Evolutionary conservation across 2,888 invertebrate genomes (phyloP).

Genomic region (Agonopterix subpropinquella): DNA sequence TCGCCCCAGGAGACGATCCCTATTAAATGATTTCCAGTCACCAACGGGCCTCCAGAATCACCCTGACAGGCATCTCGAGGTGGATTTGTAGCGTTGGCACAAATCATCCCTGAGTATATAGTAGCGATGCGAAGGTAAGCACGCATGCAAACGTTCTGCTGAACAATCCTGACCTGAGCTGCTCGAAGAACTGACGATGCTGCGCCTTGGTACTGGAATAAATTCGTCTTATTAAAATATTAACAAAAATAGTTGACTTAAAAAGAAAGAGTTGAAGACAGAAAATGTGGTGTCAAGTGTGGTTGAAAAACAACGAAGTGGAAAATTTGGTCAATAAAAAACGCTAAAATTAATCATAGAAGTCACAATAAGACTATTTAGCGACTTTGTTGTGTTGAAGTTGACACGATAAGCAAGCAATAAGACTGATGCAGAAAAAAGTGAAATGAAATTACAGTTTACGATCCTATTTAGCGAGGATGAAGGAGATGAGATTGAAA

Average conservation of each 20-base stretch:
- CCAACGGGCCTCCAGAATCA: constrained; percentile 78
- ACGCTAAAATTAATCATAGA: too few relatives aligned
- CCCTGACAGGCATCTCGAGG: constrained; percentile 69
- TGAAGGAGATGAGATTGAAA: too few relatives aligned
- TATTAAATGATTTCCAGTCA: constrained; percentile 53
- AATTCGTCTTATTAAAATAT: not conserved
- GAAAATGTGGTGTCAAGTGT: too few relatives aligned
- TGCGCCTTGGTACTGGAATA: constrained; percentile 48
- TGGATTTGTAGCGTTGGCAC: constrained; percentile 46
- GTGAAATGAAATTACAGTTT: too few relatives aligned
- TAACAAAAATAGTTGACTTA: too few relatives aligned
- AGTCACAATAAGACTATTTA: too few relatives aligned
- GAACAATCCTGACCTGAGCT: constrained; percentile 51
- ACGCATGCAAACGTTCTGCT: constrained; percentile 41
- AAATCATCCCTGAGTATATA: constrained; percentile 58
- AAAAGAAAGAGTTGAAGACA: not conserved
- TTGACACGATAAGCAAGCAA: too few relatives aligned
- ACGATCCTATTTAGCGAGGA: too few relatives aligned
- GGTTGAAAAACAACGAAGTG: too few relatives aligned
- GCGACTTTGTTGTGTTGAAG: too few relatives aligned
- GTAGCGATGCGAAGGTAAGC: constrained; percentile 48
- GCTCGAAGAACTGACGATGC: constrained; percentile 45
- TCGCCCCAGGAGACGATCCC: constrained; percentile 77
- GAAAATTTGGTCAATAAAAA: too few relatives aligned
- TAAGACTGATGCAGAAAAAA: too few relatives aligned